Conservation (phyloP, 2,113 vertebrate species). For the Oncorhynchus nerka region DNA sequence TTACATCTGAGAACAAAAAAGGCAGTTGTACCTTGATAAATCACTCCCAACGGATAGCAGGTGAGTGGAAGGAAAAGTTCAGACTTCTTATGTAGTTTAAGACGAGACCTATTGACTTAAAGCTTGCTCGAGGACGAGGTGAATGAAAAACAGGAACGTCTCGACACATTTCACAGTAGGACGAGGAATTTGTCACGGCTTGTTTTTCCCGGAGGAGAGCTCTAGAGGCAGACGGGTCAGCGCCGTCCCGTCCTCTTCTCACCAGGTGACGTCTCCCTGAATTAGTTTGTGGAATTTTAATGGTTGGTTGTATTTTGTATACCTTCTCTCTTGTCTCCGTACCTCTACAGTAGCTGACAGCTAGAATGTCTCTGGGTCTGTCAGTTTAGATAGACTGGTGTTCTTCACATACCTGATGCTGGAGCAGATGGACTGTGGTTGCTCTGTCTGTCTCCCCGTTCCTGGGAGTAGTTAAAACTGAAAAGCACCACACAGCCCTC, state of each 20-base stretch:
- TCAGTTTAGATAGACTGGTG: constrained; percentile 20
- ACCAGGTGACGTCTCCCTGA: constrained; percentile 4
- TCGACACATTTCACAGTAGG: constrained; percentile 42
- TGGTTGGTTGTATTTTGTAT: constrained; percentile 27
- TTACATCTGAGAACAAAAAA: not conserved
- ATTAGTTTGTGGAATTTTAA: constrained; percentile 64
- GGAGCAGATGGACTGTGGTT: constrained; percentile 12
- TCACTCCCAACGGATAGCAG: not conserved
- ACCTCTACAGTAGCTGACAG: constrained; percentile 16
- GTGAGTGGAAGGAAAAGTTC: constrained; percentile 6
- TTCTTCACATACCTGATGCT: not conserved
- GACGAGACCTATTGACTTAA: constrained; percentile 20
- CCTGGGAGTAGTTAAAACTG: constrained; percentile 24
- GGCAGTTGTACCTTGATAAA: constrained; percentile 4
- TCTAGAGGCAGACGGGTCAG: constrained; percentile 30
- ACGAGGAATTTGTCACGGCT: constrained; percentile 67
- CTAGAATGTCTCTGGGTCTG: constrained; percentile 28
- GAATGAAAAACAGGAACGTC: constrained; percentile 30
- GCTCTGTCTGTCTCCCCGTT: not conserved
- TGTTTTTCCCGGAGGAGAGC: constrained; percentile 27
- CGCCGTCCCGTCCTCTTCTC: constrained; percentile 30
- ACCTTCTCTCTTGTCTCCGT: not conserved
- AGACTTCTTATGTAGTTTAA: not conserved
- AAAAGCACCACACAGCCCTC: not conserved
- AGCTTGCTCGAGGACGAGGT: constrained; percentile 7